Base-by-base conservation (phyloP, 2,797 vertebrate genomes). In the Borostomias antarcticus region DNA sequence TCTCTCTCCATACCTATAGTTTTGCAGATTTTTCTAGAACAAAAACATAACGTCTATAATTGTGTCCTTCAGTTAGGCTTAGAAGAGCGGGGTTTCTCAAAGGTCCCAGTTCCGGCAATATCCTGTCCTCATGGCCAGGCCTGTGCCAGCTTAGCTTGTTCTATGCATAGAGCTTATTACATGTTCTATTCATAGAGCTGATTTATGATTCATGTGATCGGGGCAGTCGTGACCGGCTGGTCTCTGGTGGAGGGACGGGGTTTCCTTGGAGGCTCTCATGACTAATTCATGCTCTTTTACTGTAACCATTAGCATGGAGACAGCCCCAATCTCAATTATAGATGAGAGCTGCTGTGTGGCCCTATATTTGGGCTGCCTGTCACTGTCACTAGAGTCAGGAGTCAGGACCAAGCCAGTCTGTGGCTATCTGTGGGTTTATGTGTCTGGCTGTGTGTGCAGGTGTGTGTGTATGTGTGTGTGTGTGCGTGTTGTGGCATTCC, bases 271-370 rank as follows among this genome's bases (percentile, higher is more conserved):
- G 68, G 75, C 66, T 17, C 9, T 54, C 26, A 56, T 83, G 8
- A 75, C 76, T 88, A 70, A 84, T 80, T 74, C 10, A 84, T 69
- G 63, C 63, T 45, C 25, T 64, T 70, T 75, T 62, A 85, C 72
- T 74, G 70, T 54, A 59, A 47, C 62, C 47, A 63, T 85, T 77
- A 72, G 67, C 58, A 58, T 19, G 43, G 58, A 32, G 62, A 72
- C 10, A 43, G 37, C 48, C 66, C 53, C 52, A 17, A 71, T 71
- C 50, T 64, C 67, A 72, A 65, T 81, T 70, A 72, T 57, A 71
- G 32, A 58, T 8, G 21, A 26, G 58, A 52, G 58, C 59, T 32
- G 79, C 66, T 62, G 69, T 75, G 25, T 0, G 0, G 47, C 69
- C 60, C 62, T 56, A 79, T 77, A 51, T 72, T 79, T 13, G 25